phyloP scores from a whole-genome alignment of 2,888 invertebrate genomes.

The Drepana falcataria region DNA sequence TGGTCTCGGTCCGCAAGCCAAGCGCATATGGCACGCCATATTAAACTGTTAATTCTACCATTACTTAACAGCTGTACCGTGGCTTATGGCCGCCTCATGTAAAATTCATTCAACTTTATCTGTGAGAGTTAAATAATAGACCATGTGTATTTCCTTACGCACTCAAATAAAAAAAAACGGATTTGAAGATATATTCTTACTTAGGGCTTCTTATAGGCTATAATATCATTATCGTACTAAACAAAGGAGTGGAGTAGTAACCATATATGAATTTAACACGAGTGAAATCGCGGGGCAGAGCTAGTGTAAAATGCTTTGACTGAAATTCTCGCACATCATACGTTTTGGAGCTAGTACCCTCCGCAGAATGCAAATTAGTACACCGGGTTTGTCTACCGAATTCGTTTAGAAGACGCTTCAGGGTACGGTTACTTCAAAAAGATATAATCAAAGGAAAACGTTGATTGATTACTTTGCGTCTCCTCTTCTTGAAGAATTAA shows the following conservation, averaged over 20 bases:
- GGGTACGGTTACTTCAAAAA: conserved; percentile 4
- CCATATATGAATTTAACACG: not conserved
- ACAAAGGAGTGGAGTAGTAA: no score
- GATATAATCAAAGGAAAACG: conserved; percentile 24
- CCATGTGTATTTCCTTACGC: no score
- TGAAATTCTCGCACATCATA: conserved; percentile 13
- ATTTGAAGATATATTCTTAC: no score
- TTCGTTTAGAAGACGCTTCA: conserved; percentile 20
- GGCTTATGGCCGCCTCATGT: not conserved
- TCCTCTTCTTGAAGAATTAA: conserved; percentile 17
- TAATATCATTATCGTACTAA: no score
- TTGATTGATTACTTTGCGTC: conserved; percentile 32
- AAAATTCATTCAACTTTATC: not conserved
- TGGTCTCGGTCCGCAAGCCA: conserved; percentile 36
- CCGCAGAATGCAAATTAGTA: conserved; percentile 17
- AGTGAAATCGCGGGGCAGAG: no score
- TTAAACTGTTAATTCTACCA: conserved; percentile 16
- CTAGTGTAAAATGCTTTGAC: no score
- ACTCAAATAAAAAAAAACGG: no score
- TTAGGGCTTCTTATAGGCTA: no score
- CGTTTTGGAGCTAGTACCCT: conserved; percentile 14
- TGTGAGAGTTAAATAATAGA: not conserved
- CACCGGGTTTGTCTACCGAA: conserved; percentile 24
- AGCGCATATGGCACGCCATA: conserved; percentile 31
- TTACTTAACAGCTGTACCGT: conserved; percentile 12